Percentiles rank a stretch among this genome's conserved stretches.
phyloP scores from a whole-genome alignment of 1,140 invertebrate species.

The Atta texana region DNA sequence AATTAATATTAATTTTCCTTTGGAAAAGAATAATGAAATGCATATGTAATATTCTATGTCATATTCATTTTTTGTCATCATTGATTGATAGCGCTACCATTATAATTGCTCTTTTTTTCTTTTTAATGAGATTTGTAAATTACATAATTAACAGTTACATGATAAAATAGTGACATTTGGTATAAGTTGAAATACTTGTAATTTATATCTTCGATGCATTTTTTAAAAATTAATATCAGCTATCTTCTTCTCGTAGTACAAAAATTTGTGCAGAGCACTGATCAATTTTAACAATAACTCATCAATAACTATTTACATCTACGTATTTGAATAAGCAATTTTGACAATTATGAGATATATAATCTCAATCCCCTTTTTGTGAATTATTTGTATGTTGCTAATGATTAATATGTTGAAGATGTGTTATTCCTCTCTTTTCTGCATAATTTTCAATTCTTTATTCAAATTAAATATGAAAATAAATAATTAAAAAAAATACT shows the following conservation, averaged over 20 bases:
- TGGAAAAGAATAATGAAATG: neutral
- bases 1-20: constrained; percentile 1
- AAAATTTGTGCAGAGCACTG: neutral
- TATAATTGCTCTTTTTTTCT: neutral
- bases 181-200: neutral
- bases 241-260: neutral
- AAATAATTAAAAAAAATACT: neutral
- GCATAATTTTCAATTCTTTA: neutral
- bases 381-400: neutral
- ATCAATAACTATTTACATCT: neutral
- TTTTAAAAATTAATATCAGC: neutral
- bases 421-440: neutral
- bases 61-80: neutral
- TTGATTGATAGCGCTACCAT: neutral
- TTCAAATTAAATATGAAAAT: neutral
- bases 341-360: neutral
- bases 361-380: neutral
- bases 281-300: neutral
- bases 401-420: neutral
- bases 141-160: too few relatives aligned
- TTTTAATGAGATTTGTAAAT: neutral
- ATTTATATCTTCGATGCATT: neutral
- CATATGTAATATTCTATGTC: too few relatives aligned
- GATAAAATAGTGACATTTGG: neutral
- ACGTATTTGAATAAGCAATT: neutral